Base-by-base conservation (phyloP, 2,113 vertebrate genomes). In the Ploceus nigricollis region DNA sequence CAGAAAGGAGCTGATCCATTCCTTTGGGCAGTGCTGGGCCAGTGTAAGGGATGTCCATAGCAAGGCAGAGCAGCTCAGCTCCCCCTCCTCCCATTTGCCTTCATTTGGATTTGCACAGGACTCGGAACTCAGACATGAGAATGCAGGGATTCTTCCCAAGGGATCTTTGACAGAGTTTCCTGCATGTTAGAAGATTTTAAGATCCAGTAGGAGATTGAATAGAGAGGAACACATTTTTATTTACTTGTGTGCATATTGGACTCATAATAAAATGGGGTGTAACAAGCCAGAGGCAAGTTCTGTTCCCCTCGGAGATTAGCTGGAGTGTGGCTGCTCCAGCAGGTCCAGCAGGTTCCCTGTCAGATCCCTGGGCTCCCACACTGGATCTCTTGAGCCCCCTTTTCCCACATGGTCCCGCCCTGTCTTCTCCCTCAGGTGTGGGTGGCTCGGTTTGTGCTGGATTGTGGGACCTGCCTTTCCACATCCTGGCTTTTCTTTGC, bases 341-440 rank as follows among this genome's bases (percentile, higher is more conserved):
- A 95, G 82, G 95, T 73, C 96, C 75, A 69, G 65, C 96, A 96
- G 85, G 95, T 96, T 96, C 93, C 82, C 58, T 4, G n/a, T 39
- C 71, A 80, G 92, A 82, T 94, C 85, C 79, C 61, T 85, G 73
- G 65, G 77, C 81, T 96, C 83, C 94, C 79, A 66, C 68, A 71
- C 71, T 11, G 6, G 58, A 80, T 90, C 76, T 66, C 71, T 13
- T 75, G 64, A 93, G 85, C 85, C 93, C 82, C 95, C 71, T 86
- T 73, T 95, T 83, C 93, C 87, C 78, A 85, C 71, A 80, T 0
- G 0, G 58, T 82, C 75, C 71, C 5, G 1, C 87, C 85, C 66
- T 70, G 54, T 7, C 71, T 88, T 82, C 42, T 86, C 71, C 82
- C 90, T 80, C 35, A 5, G 90, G 79, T 91, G 76, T 94, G 94